Base-by-base conservation (phyloP, 92 coral and sea anemone genomes). In the Paramuricea clavata region DNA sequence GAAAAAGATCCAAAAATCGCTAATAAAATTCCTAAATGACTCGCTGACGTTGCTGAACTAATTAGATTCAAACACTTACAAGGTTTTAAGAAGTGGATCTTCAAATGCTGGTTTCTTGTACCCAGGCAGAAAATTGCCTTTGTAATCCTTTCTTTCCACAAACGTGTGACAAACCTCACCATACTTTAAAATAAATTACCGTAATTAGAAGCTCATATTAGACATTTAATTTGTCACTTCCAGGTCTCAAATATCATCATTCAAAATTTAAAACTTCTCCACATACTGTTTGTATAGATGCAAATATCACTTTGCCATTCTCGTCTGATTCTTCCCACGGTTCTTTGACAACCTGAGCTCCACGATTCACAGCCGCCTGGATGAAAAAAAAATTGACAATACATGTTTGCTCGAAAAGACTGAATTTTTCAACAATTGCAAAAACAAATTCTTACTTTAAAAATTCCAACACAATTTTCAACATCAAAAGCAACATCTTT, bases 301-400 rank as follows among this genome's bases (percentile, higher is more conserved):
- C 98, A 90, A 94, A 93, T 60, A 92, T 93, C 41, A 94, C 98
- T 16, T 91, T 91, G 33, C 99, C 99, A 30, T 75, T 82, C 32
- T 91, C 98, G 83, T 96, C 99, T 34, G 94, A 74, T 76, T 96
- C 99, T 65, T 94, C 98, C 98, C 98, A 95, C 0, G 98, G 98
- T 74, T 94, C 98, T 41, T 49, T 72, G 23, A 95, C 94, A 76
- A 95, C 93, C 50, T 87, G 88, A 23, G 98, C 98, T 57, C 98
- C 98, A 34, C 98, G 91, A 57, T 91, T 92, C 49, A 94, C 83
- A 69, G 95, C 95, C 31, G 90, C 94, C 95, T 93, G 42, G 49
- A 22, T 13, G n/a, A n/a, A n/a, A n/a, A n/a, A 27, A 76, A 30
- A 47, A 42, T 25, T 50, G 57, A 56, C 44, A 39, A 39, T 39